Evolutionary conservation across 2,113 vertebrate genomes (phyloP), one percentile per base, ranked within the genome.

Genomic region (Xiphophorus couchianus): DNA sequence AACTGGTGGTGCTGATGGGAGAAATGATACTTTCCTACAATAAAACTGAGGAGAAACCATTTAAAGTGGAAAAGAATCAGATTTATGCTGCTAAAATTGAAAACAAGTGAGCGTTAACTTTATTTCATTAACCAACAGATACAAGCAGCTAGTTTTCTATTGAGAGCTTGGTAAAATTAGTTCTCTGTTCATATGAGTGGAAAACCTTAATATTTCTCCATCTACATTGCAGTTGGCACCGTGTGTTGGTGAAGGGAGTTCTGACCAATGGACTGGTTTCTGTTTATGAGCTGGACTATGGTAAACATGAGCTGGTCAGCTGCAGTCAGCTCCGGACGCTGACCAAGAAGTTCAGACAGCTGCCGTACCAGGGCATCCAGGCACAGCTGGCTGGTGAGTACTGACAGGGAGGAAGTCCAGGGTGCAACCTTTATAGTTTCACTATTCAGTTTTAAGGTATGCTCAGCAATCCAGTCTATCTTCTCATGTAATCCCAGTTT

Each of bases 1-100:
- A 97, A 63, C 91, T 99, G 85, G 97, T 98, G 51, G 95, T 96
- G 64, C 83, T 99, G 28, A 98, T 99, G 97, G 97, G 97, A 73
- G 97, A 99, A 91, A 99, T 99, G 98, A 96, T 98, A 69, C 93
- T 99, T 0, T 96, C 96, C 88, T 99, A 99, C 86, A 98, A 96
- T 37, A 95, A 94, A 77, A 94, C 90, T 4, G 97, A 98, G 63
- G 95, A 95, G 81, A 95, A 93, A 71, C 89, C 87, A 1, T 76
- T 94, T 12, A 86, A 80, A 0, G 62, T 97, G 44, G 95, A 96
- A 76, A 97, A 96, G 89, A 96, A 96, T 91, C 96, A 96, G 28
- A 92, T 99, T 54, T 99, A 97, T 42, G 97, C 96, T 66, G 97
- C 97, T 82, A 98, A 99, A 91, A 95, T 99, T 84, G 96, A 97